Conservation (phyloP, 1,140 invertebrate species). For the Heliconius himera region DNA sequence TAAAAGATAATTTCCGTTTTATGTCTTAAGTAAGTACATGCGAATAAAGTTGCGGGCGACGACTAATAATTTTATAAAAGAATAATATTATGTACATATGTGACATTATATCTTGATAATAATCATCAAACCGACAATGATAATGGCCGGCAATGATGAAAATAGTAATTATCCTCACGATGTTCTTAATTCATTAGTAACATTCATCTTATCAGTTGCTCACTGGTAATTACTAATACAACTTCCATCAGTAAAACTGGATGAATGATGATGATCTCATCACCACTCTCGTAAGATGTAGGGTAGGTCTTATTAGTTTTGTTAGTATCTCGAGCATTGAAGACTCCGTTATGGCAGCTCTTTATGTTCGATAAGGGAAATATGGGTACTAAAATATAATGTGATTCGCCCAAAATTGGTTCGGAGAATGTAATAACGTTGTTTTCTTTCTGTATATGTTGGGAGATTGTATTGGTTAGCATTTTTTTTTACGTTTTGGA, state of each 20-base stretch:
- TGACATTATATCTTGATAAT: too few relatives aligned
- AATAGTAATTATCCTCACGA: background rate
- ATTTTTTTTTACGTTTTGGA: background rate
- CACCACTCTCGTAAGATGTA: slow-evolving; percentile 20
- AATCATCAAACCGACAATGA: too few relatives aligned
- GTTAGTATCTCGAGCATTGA: slow-evolving; percentile 18
- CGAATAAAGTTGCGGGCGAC: too few relatives aligned
- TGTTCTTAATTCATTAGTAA: background rate
- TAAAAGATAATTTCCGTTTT: too few relatives aligned
- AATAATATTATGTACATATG: too few relatives aligned
- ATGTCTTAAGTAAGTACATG: too few relatives aligned
- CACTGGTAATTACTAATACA: slow-evolving; percentile 17
- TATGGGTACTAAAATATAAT: background rate
- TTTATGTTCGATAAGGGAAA: background rate
- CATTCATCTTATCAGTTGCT: background rate
- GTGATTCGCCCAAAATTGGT: background rate
- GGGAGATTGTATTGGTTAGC: background rate
- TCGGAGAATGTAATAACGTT: background rate
- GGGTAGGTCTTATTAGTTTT: slow-evolving; percentile 23
- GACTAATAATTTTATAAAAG: too few relatives aligned
- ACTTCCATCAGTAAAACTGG: background rate
- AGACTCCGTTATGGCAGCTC: background rate
- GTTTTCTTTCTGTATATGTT: background rate
- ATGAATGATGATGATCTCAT: slow-evolving; percentile 32
- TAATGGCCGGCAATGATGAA: background rate